Evolutionary conservation across 2,113 vertebrate species (phyloP), one percentile per base, ranked within the genome.

Genomic region (Dicentrarchus labrax): DNA sequence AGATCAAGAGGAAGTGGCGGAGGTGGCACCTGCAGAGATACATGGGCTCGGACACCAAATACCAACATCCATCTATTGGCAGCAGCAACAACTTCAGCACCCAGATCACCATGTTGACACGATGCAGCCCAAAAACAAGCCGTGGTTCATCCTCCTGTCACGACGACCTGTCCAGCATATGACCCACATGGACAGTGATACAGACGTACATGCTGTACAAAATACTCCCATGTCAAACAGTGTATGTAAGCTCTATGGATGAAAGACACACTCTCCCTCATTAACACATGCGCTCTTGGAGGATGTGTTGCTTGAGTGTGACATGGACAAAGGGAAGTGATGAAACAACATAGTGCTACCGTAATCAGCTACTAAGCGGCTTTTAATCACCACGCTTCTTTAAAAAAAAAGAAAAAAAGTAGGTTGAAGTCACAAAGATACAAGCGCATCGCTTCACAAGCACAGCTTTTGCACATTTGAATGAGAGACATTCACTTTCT

Each of bases 1-100:
- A 99, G 95, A 97, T 99, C 94, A 99, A 99, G 94, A 96, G 98
- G 83, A 99, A 99, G 93, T 99, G 98, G 98, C 93, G 98, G 90
- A 95, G 98, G 95, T 99, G 98, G 98, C 98, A 98, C 94, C 96
- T 99, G 91, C 98, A 99, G 94, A 96, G 97, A 81, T 98, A 99
- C 92, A 97, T 99, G 95, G 94, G 96, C 89, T 95, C 98, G 77
- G 97, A 97, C 95, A 97, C 97, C 94, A 99, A 99, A 90, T 98
- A 99, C 90, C 97, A 98, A 73, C 98, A 99, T 77, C 98, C 98
- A 0, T 99, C 98, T 50, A 96, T 97, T 91, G 96, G 97, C 96
- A 99, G 97, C 77, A 98, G 98, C 89, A 97, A 97, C 95, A 99
- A 98, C 78, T 98, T 97, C 88, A 97, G 96, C 93, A 99, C 98